Conservation (phyloP, 2,888 invertebrate genomes). For the Emmelina monodactyla region DNA sequence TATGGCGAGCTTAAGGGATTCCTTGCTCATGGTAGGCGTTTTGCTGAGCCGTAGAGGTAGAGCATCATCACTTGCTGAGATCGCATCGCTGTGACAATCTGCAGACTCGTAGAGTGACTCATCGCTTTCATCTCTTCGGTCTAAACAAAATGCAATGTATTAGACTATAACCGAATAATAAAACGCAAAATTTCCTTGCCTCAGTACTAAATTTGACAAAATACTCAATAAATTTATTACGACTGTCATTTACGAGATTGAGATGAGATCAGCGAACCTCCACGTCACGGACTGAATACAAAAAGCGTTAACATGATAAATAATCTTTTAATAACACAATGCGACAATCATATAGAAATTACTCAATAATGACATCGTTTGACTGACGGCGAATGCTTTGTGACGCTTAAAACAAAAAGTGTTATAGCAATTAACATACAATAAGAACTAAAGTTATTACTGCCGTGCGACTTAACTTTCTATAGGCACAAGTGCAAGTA, state of each 20-base stretch:
- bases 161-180: too few species aligned
- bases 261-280: constrained; percentile 1
- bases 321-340: neutral
- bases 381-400: constrained; percentile 1
- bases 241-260: neutral
- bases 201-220: neutral
- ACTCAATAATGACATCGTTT: too few species aligned
- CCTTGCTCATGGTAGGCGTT: constrained; percentile 54
- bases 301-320: neutral
- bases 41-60: constrained; percentile 41
- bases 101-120: constrained; percentile 59
- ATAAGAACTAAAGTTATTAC: neutral
- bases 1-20: constrained; percentile 51
- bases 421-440: neutral
- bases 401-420: neutral
- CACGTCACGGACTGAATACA: neutral
- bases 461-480: neutral
- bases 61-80: constrained; percentile 53
- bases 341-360: neutral
- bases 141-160: too few species aligned
- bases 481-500: too few species aligned
- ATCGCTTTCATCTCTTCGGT: constrained; percentile 56
- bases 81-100: constrained; percentile 52
- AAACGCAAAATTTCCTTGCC: constrained; percentile 9
- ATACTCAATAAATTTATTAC: too few species aligned